A percentile compares a stretch with the other conserved stretches of the same genome.
These are phyloP conservation scores for Progne subis DNA, from an alignment of 2,113 vertebrate species.

Conservation along the genomic window DNA sequence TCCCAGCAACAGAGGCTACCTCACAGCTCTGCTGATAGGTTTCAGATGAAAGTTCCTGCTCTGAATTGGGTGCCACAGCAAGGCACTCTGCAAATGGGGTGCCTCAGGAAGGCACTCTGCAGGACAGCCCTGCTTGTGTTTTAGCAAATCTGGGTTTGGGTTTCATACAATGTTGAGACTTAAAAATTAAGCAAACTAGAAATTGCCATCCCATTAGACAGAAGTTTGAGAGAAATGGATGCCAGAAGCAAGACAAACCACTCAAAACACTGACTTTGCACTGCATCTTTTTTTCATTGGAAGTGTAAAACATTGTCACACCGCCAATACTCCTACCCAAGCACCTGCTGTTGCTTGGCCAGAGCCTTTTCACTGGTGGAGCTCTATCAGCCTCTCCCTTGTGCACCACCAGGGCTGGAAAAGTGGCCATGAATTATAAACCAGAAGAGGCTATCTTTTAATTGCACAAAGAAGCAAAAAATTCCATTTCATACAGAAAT, in stretches of 20 bases:
- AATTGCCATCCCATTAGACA: neutral
- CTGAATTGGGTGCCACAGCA: fast-evolving
- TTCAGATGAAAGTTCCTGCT: neutral
- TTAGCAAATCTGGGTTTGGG: neutral
- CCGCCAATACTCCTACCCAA: neutral
- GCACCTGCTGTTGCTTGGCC: neutral
- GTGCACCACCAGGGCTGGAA: neutral
- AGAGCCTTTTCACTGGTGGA: neutral
- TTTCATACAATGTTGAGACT: neutral
- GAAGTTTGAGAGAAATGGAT: neutral
- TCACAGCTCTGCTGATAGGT: fast-evolving
- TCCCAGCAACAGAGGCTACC: neutral
- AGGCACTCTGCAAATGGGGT: neutral
- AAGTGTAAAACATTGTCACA: fast-evolving
- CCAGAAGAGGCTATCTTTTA: neutral
- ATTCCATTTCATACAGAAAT: neutral
- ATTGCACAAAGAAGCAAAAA: neutral
- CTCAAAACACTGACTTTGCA: neutral
- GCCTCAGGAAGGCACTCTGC: neutral
- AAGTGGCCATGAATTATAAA: neutral
- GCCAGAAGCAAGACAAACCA: neutral
- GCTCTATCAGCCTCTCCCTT: neutral
- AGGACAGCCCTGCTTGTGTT: neutral
- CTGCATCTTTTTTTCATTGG: neutral
- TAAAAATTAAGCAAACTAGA: neutral